These are phyloP conservation scores for Notodonta dromedarius DNA, from an alignment of 2,888 invertebrate genomes.

Conservation along the genomic window DNA sequence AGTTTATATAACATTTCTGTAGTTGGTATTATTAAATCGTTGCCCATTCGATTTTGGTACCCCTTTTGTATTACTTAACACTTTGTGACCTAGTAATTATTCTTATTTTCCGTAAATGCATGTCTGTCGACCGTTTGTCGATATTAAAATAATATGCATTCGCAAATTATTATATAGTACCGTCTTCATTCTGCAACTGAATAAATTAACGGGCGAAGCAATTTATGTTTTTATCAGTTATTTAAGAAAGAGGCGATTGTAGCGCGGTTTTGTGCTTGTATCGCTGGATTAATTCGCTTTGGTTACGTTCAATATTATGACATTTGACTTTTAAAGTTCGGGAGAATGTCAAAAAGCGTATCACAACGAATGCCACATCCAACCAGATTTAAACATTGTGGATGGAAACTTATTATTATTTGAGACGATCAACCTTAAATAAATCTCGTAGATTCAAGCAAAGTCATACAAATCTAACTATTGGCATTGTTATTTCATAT, in stretches of 20 bases:
- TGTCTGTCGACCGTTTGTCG: neutral
- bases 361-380: neutral
- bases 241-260: neutral
- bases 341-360: neutral
- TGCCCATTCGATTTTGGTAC: no score
- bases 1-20: constrained; percentile 17
- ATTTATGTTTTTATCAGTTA: neutral
- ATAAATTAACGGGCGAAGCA: neutral
- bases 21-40: no score
- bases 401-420: neutral
- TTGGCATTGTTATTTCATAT: neutral
- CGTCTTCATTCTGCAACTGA: neutral
- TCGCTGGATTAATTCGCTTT: neutral
- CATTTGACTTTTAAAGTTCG: neutral
- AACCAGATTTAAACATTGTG: neutral
- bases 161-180: neutral
- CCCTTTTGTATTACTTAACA: no score
- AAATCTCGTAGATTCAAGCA: neutral
- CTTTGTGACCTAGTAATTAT: no score
- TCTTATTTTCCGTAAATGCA: no score
- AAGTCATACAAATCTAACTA: neutral
- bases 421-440: neutral
- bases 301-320: neutral
- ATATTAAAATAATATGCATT: neutral
- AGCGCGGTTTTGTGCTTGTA: neutral